Percentiles rank a stretch among this genome's conserved stretches.
Evolutionary conservation across 2,797 vertebrate species (phyloP).

Genomic region (Typhlichthys eigenmanni): DNA sequence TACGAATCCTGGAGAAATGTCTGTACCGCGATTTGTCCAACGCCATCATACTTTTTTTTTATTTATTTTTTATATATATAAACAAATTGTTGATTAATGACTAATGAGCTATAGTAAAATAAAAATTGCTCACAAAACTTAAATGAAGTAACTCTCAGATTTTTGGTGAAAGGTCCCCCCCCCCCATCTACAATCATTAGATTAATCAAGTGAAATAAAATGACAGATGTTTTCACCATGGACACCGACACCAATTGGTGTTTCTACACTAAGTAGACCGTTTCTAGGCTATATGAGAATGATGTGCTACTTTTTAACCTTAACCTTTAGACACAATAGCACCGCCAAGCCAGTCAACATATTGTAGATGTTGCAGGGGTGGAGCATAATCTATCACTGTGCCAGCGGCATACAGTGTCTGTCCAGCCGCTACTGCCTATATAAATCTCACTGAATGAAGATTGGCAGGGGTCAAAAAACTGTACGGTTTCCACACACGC

Average conservation of each 20-base stretch:
- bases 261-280: constrained; percentile 31
- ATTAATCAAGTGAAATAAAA: no score
- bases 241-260: not conserved
- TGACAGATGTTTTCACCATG: no score
- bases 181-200: no score
- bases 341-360: constrained; percentile 26
- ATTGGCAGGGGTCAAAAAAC: constrained; percentile 12
- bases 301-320: constrained; percentile 20
- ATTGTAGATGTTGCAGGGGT: constrained; percentile 10
- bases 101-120: no score
- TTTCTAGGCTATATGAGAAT: constrained; percentile 7
- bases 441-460: not conserved
- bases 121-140: no score
- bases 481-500: not conserved
- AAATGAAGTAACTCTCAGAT: no score
- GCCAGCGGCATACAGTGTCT: constrained; percentile 4
- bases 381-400: constrained; percentile 2
- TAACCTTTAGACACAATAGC: constrained; percentile 45
- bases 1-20: no score
- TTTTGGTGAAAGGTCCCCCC: no score
- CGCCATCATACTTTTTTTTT: no score
- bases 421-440: not conserved
- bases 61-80: no score
- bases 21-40: no score
- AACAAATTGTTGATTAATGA: no score